Evolutionary conservation across 1,140 invertebrate genomes (phyloP), one percentile per base, ranked within the genome.

Genomic region (Drosophila bocqueti): DNA sequence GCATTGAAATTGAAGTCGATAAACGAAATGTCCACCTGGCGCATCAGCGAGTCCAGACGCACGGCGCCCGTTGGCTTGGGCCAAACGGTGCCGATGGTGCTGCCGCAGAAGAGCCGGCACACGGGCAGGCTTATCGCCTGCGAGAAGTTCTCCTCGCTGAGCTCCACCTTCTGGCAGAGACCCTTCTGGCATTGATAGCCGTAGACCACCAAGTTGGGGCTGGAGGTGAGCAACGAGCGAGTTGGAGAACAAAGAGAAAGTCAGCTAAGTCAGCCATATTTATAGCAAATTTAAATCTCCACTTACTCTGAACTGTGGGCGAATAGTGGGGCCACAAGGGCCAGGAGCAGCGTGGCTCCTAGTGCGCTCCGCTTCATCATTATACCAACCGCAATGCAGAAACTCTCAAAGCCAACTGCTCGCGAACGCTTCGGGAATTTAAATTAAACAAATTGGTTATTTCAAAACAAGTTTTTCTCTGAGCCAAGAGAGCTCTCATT

Each of bases 41-140:
- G 93, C 36, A 96, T 93, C 40, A 93, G 92, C 43, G 94, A 94
- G 7, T 95, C 95, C 2, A 96, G 69, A 16, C 94, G 93, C 3
- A 96, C 85, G 16, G 47, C 34, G 0, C 95, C 95, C 1, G 95
- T 96, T 7, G 96, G 96, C 75, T 93, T 94, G 2, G 96, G 96
- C 96, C 96, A 97, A 3, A 97, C 82, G 3, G 94, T 93, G 59
- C 95, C 95, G 71, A 93, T 94, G 40, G 93, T 92, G 57, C 94
- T 93, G 57, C 93, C 93, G 74, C 95, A 96, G 82, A 95, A 95
- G 86, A 95, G 93, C 68, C 95, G 93, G 85, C 95, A 96, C 21
- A 95, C 95, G 46, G 94, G 93, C n/a, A 95, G 74, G 80, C 94
- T 94, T 10, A 95, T 92, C 0, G 94, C 94, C 8, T 93, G 93